Base-by-base conservation (phyloP, 2,113 vertebrate genomes). In the Rhea americana region DNA sequence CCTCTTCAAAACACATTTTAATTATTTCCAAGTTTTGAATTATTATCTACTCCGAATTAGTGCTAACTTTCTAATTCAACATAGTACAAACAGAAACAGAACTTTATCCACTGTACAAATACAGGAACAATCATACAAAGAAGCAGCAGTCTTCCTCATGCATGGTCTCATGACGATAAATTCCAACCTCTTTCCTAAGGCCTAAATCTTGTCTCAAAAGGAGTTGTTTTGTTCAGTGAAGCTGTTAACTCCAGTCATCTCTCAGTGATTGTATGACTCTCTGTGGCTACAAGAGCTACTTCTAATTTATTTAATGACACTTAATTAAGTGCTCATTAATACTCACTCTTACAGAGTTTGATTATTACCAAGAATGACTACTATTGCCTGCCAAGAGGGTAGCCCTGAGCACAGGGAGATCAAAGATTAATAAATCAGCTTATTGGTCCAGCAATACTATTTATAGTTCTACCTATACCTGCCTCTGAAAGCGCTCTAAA, bases 301-400 rank as follows among this genome's bases (percentile, higher is more conserved):
- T 82, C 50, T 53, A 59, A 43, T 74, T 87, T 86, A 84, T 77
- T 75, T 91, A 66, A 82, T 63, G 28, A 24, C 80, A 84, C 51
- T 92, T 88, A 91, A 95, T 88, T 89, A 91, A 77, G 25, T 45
- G 20, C 56, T 56, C 11, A 14, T 79, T 91, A 95, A 90, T 37
- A 66, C 53, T 91, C 18, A 55, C 85, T 93, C 76, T 83, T 43
- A 86, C 81, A 77, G 32, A 71, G 83, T 59, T 93, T 65, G 71
- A 74, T 71, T 70, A 67, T 92, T 88, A 84, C 74, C 62, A 75
- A 87, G 72, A 93, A 85, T 30, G 75, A 62, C 51, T 87, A 17
- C 45, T 63, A 41, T 75, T 72, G 82, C 78, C 73, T 62, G 61
- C 84, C 85, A 66, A 68, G 47, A 68, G 19, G 10, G 48, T 45